Percentiles rank a stretch among this genome's conserved stretches.
Conservation (phyloP, 2,888 invertebrate species). For the Tuberolachnus salignus region DNA sequence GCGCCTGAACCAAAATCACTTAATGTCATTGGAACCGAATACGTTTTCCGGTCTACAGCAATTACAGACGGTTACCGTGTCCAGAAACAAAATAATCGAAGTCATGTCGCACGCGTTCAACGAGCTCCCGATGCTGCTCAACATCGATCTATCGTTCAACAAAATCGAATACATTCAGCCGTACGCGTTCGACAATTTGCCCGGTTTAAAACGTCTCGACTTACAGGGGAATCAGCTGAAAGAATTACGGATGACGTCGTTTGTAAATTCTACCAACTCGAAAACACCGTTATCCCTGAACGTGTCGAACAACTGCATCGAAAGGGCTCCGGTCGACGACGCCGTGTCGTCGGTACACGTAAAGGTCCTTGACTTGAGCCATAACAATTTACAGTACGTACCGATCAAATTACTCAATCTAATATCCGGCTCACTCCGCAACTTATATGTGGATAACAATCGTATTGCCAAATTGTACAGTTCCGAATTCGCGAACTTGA, state of each 20-base stretch:
- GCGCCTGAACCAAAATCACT: constrained; percentile 80
- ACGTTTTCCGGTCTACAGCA: constrained; percentile 77
- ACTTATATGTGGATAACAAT: constrained; percentile 77
- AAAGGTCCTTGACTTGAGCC: constrained; percentile 74
- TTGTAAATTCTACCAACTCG: constrained; percentile 72
- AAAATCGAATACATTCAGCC: constrained; percentile 75
- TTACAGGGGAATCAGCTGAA: constrained; percentile 79
- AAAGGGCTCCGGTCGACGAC: constrained; percentile 64
- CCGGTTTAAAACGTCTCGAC: constrained; percentile 78
- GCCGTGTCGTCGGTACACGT: constrained; percentile 67
- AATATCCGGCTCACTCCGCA: constrained; percentile 70
- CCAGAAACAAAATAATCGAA: constrained; percentile 76
- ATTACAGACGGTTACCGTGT: constrained; percentile 78
- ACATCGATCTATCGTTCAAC: constrained; percentile 84
- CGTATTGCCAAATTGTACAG: constrained; percentile 73
- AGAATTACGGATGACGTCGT: constrained; percentile 71
- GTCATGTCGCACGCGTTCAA: constrained; percentile 76
- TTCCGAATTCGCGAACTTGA: constrained; percentile 76
- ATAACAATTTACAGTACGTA: constrained; percentile 70
- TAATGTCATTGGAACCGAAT: constrained; percentile 71
- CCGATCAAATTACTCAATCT: constrained; percentile 72
- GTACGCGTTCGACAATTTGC: constrained; percentile 76
- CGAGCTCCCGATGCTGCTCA: constrained; percentile 78
- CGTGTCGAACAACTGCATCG: constrained; percentile 74
- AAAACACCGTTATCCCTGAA: constrained; percentile 76